A percentile compares a stretch with the other conserved stretches of the same genome.
Evolutionary conservation across 2,113 vertebrate genomes (phyloP).

Genomic region (Synchiropus splendidus): DNA sequence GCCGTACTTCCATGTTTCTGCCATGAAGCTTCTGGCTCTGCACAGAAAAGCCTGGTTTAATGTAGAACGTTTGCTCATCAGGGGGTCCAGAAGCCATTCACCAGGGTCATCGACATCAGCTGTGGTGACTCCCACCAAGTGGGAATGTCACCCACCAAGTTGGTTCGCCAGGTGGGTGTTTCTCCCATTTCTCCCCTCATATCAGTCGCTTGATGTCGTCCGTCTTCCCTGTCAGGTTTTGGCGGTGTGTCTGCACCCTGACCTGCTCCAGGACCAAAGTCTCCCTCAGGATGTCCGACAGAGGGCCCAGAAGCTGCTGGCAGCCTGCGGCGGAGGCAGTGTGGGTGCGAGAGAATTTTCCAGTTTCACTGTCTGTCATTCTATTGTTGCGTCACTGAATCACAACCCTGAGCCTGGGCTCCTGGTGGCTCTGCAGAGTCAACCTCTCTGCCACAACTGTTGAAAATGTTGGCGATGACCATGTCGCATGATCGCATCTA

Average conservation of each 20-base stretch:
- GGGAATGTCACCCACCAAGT: slow-evolving; percentile 41
- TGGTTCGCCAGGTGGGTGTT: slow-evolving; percentile 48
- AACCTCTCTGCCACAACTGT: not conserved
- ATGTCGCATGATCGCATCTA: not conserved
- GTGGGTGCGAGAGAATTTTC: slow-evolving; percentile 32
- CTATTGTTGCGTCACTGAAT: not conserved
- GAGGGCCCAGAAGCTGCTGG: slow-evolving; percentile 45
- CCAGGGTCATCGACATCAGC: slow-evolving; percentile 31
- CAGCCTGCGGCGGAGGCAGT: slow-evolving; percentile 46
- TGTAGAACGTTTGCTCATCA: slow-evolving; percentile 8
- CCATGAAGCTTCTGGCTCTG: too few species aligned
- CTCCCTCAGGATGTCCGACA: slow-evolving; percentile 41
- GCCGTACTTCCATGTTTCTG: too few species aligned
- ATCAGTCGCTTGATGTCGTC: not conserved
- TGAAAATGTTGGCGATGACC: not conserved
- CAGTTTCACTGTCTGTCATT: not conserved
- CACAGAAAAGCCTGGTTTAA: too few species aligned
- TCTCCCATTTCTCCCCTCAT: not conserved
- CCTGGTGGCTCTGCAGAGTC: not conserved
- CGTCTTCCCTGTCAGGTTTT: slow-evolving; percentile 33
- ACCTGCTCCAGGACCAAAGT: slow-evolving; percentile 27
- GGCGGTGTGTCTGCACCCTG: slow-evolving; percentile 47
- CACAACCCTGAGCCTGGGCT: not conserved
- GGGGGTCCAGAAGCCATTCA: slow-evolving; percentile 20
- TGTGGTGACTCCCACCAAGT: slow-evolving; percentile 31